Evolutionary conservation across 1,140 invertebrate genomes (phyloP).

Genomic region (Drosophila pallidifrons): DNA sequence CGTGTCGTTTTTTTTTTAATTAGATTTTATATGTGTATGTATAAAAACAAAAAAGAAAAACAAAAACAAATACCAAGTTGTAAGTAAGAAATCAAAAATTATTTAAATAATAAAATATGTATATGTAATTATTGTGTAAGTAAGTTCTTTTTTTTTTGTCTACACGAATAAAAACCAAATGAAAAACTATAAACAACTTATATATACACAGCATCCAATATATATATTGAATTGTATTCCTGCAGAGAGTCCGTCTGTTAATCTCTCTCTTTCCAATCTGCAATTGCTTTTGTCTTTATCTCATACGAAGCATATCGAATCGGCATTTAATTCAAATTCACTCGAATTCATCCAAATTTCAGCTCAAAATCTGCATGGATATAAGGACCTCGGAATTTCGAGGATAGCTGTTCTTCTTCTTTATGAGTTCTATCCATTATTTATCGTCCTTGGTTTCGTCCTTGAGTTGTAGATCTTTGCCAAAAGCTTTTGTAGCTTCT

Average conservation of each 20-base stretch:
- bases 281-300: background rate
- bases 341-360: background rate
- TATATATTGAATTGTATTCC: conserved; percentile 18
- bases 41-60: conserved; percentile 46
- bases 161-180: conserved; percentile 61
- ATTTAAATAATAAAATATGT: conserved; percentile 69
- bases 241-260: conserved; percentile 1
- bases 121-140: conserved; percentile 58
- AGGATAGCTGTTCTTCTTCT: conserved; percentile 5
- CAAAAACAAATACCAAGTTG: conserved; percentile 48
- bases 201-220: conserved; percentile 31
- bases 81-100: conserved; percentile 65
- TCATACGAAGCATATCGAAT: background rate
- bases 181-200: conserved; percentile 48
- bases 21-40: conserved; percentile 60
- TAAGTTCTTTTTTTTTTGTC: conserved; percentile 68
- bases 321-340: background rate
- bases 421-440: background rate
- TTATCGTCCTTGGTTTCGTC: conserved; percentile 13
- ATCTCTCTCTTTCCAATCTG: background rate
- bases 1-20: conserved; percentile 18
- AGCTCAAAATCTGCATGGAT: conserved; percentile 5
- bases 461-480: conserved; percentile 45
- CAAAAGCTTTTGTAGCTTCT: conserved; percentile 76
- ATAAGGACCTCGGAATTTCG: conserved; percentile 4